Evolutionary conservation across 2,113 vertebrate species (phyloP).

Genomic region (Chitala chitala): DNA sequence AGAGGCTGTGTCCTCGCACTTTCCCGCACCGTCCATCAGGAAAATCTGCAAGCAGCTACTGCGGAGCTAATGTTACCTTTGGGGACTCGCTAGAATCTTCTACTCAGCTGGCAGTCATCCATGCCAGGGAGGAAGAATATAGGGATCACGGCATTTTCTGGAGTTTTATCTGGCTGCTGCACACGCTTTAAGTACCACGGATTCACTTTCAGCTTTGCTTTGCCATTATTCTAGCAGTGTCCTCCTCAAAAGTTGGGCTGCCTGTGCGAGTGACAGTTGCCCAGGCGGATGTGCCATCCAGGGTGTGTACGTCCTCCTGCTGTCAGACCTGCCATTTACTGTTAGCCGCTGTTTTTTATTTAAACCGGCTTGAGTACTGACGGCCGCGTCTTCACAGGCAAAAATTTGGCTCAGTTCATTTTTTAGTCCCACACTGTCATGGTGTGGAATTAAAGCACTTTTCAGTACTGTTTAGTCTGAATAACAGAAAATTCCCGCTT

Average conservation of each 20-base stretch:
- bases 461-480: background rate
- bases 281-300: background rate
- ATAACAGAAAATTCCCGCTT: too few species aligned
- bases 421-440: background rate
- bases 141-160: slow-evolving; percentile 10
- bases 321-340: slow-evolving; percentile 5
- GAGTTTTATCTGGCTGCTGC: slow-evolving; percentile 23
- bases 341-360: background rate
- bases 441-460: background rate
- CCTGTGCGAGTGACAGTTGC: slow-evolving; percentile 1
- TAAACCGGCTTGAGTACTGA: too few species aligned
- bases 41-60: slow-evolving; percentile 32
- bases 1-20: slow-evolving; percentile 17
- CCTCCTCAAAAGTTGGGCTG: background rate
- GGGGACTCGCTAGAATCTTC: background rate
- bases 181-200: background rate
- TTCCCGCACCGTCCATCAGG: slow-evolving; percentile 26
- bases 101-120: slow-evolving; percentile 1
- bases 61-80: slow-evolving; percentile 24
- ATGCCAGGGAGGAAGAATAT: background rate
- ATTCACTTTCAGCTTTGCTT: slow-evolving; percentile 3
- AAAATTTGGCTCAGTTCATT: slow-evolving; percentile 2
- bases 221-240: slow-evolving; percentile 14
- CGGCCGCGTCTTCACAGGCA: background rate
- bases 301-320: background rate